Evolutionary conservation across 2,888 invertebrate species (phyloP).

Genomic region (Mycalesis mineus): DNA sequence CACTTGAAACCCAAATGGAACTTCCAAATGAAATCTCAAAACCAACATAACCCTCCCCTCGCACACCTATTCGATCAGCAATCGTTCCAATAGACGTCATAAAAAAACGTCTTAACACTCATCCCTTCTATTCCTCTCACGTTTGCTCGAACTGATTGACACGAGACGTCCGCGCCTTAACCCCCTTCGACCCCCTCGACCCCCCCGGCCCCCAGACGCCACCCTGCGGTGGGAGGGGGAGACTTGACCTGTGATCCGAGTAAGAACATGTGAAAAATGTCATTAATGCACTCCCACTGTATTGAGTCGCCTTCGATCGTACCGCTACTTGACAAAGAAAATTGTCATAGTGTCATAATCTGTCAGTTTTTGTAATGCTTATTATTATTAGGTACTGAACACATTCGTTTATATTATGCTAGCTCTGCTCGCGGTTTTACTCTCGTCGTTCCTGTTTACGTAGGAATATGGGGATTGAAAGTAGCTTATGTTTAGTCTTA

Average conservation of each 20-base stretch:
- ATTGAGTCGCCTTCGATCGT: conserved; percentile 20
- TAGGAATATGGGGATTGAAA: too few species aligned
- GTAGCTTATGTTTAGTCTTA: too few species aligned
- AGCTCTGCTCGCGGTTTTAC: too few species aligned
- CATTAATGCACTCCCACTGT: conserved; percentile 65
- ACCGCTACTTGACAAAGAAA: not conserved
- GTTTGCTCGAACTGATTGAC: conserved; percentile 74
- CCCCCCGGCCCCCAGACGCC: conserved; percentile 31
- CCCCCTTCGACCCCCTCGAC: conserved; percentile 24
- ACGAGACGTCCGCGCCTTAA: conserved; percentile 71
- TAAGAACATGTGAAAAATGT: conserved; percentile 75
- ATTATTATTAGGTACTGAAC: too few species aligned
- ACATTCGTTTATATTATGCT: too few species aligned
- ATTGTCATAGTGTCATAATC: too few species aligned
- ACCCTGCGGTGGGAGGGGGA: conserved; percentile 33
- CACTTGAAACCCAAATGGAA: too few species aligned
- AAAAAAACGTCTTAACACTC: conserved; percentile 57
- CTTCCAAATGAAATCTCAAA: not conserved
- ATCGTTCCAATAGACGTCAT: conserved; percentile 34
- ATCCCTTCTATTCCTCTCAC: conserved; percentile 66
- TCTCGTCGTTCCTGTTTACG: too few species aligned
- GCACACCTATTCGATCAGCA: conserved; percentile 7
- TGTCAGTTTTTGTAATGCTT: conserved; percentile 23
- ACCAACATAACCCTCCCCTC: not conserved
- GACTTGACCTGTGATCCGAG: conserved; percentile 65